Base-by-base conservation (phyloP, 2,113 vertebrate genomes). In the Phaethon lepturus region DNA sequence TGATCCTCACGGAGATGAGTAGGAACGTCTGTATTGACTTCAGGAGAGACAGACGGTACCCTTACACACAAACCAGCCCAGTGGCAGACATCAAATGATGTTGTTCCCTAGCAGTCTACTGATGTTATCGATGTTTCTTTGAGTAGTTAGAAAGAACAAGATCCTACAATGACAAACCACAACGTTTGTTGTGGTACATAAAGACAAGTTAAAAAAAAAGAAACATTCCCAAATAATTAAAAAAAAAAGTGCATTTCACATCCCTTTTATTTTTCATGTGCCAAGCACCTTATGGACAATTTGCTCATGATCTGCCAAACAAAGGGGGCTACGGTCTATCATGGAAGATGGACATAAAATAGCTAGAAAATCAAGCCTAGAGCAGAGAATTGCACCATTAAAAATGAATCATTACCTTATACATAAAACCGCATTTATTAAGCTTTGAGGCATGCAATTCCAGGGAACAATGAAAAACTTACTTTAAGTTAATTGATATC, bases 21-120 rank as follows among this genome's bases (percentile, higher is more conserved):
- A 60, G 35, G 45, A 49, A 66, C 10, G 81, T 72, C 53, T 64
- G 56, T 38, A 67, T 0, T 4, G 62, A 31, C 38, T 35, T 31
- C 33, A 52, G 67, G n/a, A 91, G 60, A 71, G 73, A 55, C 7
- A 20, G 49, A 19, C 67, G 4, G 52, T 50, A 25, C 49, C 80
- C 66, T 56, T 13, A 35, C 74, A 79, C 38, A n/a, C 38, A 71
- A 66, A 42, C 10, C 86, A 75, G 77, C 56, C 64, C 56, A 8
- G 56, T 29, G 69, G 85, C 90, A 95, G 69, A 88, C 90, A 93
- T 72, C 88, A 93, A 72, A 86, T 63, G 52, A 25, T 78, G 52
- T 13, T 78, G 56, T 20, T 94, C 90, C 81, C 29, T 3, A 26
- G 58, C 88, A 93, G 82, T 8, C 85, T 78, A 24, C 86, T 50